Base-by-base conservation (phyloP, 2,113 vertebrate species). In the Chaetorhynchus papuensis region DNA sequence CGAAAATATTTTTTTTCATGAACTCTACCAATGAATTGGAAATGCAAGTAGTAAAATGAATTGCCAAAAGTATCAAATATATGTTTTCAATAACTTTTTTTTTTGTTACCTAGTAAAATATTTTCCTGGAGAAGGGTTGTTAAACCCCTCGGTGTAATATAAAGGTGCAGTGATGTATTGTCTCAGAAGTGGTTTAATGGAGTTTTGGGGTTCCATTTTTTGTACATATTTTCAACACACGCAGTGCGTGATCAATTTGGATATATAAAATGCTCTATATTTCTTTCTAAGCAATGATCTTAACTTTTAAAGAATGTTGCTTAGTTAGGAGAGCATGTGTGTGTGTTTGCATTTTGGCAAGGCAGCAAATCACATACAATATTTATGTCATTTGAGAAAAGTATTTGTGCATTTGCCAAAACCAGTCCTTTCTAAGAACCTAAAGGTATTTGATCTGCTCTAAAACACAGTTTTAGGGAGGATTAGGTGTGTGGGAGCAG, bases 41-140 rank as follows among this genome's bases (percentile, higher is more conserved):
- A 95, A 96, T 82, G 84, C 82, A 95, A 91, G 96, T 85, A 96
- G 92, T 95, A 94, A 97, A 97, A 92, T 4, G 53, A 93, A 94
- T 92, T 95, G 94, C 78, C 91, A 95, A 95, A 94, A 88, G 93
- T 87, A 96, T 93, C 74, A 95, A 94, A 87, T 92, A 89, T 89
- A 93, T 92, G 66, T 91, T 97, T 94, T 96, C 89, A 92, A 97
- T 96, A 97, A 97, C 85, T 53, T 39, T 82, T 95, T 87, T 94
- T 97, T 90, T 93, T 91, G 77, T 94, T 96, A 76, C 49, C 74
- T 77, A 59, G 92, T 95, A 94, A 97, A 96, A 95, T 92, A 80
- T 81, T 94, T 96, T 92, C 93, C 96, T 93, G 82, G 87, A 92
- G 92, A 96, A 94, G 94, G 87, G 89, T 63, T 93, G 83, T 90